phyloP scores from a whole-genome alignment of 2,888 invertebrate species.

The Leucozona laternaria region DNA sequence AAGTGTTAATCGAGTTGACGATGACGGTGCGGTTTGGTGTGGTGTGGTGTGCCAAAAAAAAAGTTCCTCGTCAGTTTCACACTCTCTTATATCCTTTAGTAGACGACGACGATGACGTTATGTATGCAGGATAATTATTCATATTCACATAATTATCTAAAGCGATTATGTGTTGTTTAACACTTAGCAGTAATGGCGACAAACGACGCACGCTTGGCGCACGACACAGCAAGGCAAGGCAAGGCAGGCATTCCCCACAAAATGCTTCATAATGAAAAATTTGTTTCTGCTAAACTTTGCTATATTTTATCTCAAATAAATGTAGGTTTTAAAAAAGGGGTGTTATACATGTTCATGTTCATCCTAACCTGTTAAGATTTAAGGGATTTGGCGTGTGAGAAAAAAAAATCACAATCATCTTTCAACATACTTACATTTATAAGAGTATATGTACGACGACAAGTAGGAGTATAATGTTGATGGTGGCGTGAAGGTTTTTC shows the following conservation, averaged over 20 bases:
- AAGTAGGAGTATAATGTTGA: conserved; percentile 11
- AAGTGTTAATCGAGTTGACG: conserved; percentile 53
- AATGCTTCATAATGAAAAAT: conserved; percentile 23
- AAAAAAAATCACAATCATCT: conserved; percentile 11
- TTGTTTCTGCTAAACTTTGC: conserved; percentile 41
- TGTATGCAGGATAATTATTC: conserved; percentile 52
- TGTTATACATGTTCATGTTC: not conserved
- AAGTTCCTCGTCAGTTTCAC: not conserved
- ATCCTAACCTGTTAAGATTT: conserved; percentile 4
- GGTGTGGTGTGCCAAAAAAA: not conserved
- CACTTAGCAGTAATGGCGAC: conserved; percentile 47
- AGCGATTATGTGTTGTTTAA: conserved; percentile 63
- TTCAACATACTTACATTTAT: not conserved
- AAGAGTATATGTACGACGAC: not conserved
- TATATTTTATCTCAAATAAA: not conserved
- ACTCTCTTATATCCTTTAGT: conserved; percentile 9
- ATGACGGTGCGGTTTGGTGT: not conserved
- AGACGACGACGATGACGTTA: conserved; percentile 1
- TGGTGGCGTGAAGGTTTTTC: conserved; percentile 14
- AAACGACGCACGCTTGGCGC: not conserved
- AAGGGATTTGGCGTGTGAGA: conserved; percentile 8
- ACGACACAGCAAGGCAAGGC: not conserved
- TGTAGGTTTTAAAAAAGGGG: not conserved
- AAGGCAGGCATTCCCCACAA: not conserved
- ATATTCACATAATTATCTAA: conserved; percentile 60